Evolutionary conservation across 2,113 vertebrate species (phyloP), one percentile per base, ranked within the genome.

Genomic region (Pseudolaguvia tuberculata): DNA sequence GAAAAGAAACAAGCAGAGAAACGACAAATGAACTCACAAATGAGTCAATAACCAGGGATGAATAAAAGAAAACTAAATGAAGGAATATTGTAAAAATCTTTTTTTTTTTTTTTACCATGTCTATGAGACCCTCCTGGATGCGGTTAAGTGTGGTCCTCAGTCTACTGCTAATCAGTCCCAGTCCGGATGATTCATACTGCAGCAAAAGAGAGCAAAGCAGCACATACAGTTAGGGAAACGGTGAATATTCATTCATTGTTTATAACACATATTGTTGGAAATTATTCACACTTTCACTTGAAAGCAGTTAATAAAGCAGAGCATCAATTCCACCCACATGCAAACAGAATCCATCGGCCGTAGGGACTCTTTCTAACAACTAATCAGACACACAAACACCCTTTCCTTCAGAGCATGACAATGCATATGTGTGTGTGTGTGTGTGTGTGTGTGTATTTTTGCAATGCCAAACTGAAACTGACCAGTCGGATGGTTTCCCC

Each of bases 61-160:
- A 9, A 58, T 21, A 23, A 42, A 53, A 45, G 45, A 55, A 42
- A 1, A 75, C n/a, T 63, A 21, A 73, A 31, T 56, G n/a, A 35
- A 27, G 68, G 21, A 7, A 29, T 72, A 53, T 67, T 68, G 57
- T 21, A 51, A 8, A 55, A 71, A n/a, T n/a, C n/a, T n/a, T 35
- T 0, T 20, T 4, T 21, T 13, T 74, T 84, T 58, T 68, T 70
- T 94, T 92, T 87, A 99, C 97, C 90, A 96, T 78, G 85, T 98
- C 95, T 80, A 99, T 98, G 78, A 99, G 93, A 84, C 91, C 96
- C 87, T 99, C 97, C 75, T 98, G 97, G 85, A 99, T 98, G 83
- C 96, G 92, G 90, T 92, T 98, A 73, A 99, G 88, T 0, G 97
- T 99, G 55, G 96, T 98, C 70, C 95, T 92, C 77, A 99, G 88